Conservation (phyloP, 2,797 vertebrate species). For the Hoplostethus atlanticus region DNA sequence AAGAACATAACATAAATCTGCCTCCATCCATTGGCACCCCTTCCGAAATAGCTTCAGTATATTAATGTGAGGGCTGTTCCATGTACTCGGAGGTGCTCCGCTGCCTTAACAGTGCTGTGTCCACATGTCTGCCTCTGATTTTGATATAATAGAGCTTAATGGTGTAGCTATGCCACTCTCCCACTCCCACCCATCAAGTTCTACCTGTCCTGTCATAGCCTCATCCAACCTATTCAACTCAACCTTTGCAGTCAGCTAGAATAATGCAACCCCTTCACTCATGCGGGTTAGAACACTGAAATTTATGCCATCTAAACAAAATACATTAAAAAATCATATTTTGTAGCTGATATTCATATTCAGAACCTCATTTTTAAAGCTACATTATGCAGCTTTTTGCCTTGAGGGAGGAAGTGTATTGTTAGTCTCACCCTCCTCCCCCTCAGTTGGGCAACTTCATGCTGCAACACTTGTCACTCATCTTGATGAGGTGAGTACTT, state of each 20-base stretch:
- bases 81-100: slow-evolving; percentile 22
- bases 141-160: slow-evolving; percentile 64
- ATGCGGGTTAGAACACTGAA: no score
- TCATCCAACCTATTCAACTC: slow-evolving; percentile 21
- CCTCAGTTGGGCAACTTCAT: slow-evolving; percentile 19
- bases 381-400: slow-evolving; percentile 2
- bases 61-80: slow-evolving; percentile 26
- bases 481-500: neutral
- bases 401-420: neutral
- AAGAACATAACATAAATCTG: neutral
- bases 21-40: neutral
- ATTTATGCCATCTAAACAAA: slow-evolving; percentile 5
- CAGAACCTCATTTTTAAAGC: slow-evolving; percentile 12
- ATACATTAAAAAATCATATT: slow-evolving; percentile 4
- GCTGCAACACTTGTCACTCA: slow-evolving; percentile 36
- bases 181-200: slow-evolving; percentile 11
- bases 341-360: neutral
- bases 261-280: slow-evolving; percentile 22
- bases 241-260: slow-evolving; percentile 26
- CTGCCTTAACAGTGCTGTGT: slow-evolving; percentile 18
- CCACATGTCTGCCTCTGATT: slow-evolving; percentile 41
- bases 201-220: slow-evolving; percentile 21
- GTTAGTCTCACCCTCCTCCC: no score
- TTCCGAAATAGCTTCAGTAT: slow-evolving; percentile 18
- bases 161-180: neutral